These are phyloP conservation scores for Schizaphis graminum DNA, from an alignment of 2,888 invertebrate genomes.

Conservation along the genomic window DNA sequence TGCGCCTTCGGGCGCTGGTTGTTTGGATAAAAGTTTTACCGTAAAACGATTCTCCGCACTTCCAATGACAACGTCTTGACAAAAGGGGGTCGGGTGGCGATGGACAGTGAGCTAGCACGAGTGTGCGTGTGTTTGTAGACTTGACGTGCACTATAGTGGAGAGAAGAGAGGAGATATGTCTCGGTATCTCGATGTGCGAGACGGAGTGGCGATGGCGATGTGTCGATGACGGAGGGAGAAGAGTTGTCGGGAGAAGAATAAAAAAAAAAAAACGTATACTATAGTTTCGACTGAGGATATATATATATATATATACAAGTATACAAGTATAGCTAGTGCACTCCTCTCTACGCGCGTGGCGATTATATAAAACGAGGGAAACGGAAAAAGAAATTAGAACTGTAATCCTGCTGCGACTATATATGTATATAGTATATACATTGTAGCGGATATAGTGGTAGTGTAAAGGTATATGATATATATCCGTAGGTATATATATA, in stretches of 20 bases:
- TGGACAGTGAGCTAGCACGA: not conserved
- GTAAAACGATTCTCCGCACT: not conserved
- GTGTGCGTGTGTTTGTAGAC: not conserved
- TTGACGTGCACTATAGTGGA: not conserved
- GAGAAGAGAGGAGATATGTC: not conserved
- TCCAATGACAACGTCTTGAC: not conserved
- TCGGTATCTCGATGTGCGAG: not conserved
- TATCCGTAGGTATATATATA: not conserved
- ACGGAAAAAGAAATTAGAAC: constrained; percentile 65
- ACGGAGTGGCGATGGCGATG: not conserved
- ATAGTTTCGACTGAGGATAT: constrained; percentile 1
- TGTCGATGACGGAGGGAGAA: not conserved
- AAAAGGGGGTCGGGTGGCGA: not conserved
- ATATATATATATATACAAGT: constrained; percentile 20
- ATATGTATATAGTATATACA: not conserved
- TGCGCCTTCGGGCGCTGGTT: not conserved
- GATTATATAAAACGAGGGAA: constrained; percentile 55
- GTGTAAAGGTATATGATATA: constrained; percentile 6
- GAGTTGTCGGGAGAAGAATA: not conserved
- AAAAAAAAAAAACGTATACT: not conserved
- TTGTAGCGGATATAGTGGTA: not conserved
- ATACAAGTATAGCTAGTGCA: not conserved
- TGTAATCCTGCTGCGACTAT: constrained; percentile 43
- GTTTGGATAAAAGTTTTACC: too few species aligned
- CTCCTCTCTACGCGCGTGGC: constrained; percentile 5